phyloP scores from a whole-genome alignment of 2,113 vertebrate species.

The Carollia perspicillata region DNA sequence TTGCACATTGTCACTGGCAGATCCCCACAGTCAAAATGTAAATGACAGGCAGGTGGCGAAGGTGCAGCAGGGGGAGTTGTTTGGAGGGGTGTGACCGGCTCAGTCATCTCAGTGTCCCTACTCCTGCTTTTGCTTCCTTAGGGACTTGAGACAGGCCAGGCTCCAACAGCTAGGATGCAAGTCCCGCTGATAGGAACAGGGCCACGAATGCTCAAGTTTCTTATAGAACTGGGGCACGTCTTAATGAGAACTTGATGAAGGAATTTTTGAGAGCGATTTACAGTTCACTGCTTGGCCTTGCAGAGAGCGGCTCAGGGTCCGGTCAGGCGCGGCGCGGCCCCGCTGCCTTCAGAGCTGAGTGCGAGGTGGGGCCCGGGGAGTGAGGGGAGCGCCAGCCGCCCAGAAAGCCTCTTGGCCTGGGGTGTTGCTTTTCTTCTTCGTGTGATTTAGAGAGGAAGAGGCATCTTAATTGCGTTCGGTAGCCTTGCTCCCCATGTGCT shows the following conservation, averaged over 20 bases:
- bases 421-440: neutral
- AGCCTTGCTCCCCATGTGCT: neutral
- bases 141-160: neutral
- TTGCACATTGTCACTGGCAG: neutral
- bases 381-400: no score
- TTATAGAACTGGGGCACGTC: conserved; percentile 39
- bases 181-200: conserved; percentile 53
- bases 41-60: neutral
- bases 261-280: conserved; percentile 44
- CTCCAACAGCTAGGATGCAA: neutral
- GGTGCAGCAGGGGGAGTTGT: neutral
- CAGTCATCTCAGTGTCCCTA: neutral
- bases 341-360: neutral
- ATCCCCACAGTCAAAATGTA: neutral
- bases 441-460: neutral
- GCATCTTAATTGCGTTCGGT: neutral
- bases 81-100: neutral
- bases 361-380: neutral
- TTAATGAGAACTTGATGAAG: conserved; percentile 57
- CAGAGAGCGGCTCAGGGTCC: no score
- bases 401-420: neutral
- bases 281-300: conserved; percentile 2
- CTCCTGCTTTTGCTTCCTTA: neutral
- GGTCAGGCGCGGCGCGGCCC: neutral
- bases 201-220: conserved; percentile 55